Evolutionary conservation across 2,888 invertebrate genomes (phyloP).

Genomic region (Cataglyphis livida): DNA sequence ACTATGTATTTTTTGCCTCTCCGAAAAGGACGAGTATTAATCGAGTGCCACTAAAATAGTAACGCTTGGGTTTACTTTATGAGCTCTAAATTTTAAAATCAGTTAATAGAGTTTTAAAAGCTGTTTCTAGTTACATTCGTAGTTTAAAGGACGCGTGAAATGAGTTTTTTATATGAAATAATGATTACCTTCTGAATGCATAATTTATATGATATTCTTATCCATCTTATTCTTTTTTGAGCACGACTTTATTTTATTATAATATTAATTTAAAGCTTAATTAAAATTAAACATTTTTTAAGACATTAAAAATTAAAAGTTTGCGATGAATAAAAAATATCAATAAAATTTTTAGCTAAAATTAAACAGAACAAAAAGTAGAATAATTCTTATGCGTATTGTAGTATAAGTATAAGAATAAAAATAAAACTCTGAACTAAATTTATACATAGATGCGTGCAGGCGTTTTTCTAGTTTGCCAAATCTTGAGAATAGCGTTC

Average conservation of each 20-base stretch:
- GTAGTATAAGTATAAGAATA: not conserved
- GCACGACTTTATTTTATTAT: not conserved
- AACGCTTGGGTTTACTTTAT: constrained; percentile 18
- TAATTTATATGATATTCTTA: not conserved
- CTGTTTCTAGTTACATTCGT: constrained; percentile 71
- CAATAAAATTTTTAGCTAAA: constrained; percentile 10
- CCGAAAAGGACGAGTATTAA: not conserved
- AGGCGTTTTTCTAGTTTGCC: not conserved
- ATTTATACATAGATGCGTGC: not conserved
- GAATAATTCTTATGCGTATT: not conserved
- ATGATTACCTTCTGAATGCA: not conserved
- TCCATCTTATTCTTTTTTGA: not conserved
- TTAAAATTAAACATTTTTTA: not conserved
- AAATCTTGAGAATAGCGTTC: constrained; percentile 12
- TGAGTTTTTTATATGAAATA: constrained; percentile 56
- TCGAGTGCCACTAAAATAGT: not conserved
- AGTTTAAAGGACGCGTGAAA: constrained; percentile 70
- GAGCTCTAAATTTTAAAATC: constrained; percentile 32
- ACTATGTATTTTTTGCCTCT: not conserved
- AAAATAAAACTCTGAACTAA: not conserved
- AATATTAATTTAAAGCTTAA: not conserved
- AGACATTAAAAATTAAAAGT: not conserved
- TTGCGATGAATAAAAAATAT: not conserved
- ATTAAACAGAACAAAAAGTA: not conserved
- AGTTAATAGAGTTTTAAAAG: constrained; percentile 71